A percentile compares a stretch with the other conserved stretches of the same genome.
phyloP scores from a whole-genome alignment of 2,113 vertebrate genomes.

The Hemicordylus capensis region DNA sequence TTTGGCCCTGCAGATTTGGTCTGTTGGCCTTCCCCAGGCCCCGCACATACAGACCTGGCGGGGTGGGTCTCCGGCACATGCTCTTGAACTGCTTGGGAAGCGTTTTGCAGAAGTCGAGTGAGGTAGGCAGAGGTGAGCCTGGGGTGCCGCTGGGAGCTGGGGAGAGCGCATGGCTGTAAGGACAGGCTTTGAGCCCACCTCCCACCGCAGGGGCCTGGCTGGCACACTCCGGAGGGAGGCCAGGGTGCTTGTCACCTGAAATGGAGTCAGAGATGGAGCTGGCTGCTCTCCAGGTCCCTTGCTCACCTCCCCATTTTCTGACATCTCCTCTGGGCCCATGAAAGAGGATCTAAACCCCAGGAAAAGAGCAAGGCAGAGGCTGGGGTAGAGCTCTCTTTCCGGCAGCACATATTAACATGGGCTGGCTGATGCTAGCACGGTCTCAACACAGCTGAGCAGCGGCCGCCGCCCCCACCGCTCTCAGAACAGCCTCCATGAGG shows the following conservation, averaged over 20 bases:
- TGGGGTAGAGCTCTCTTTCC: background rate
- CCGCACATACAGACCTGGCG: slow-evolving; percentile 77
- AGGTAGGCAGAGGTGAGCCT: slow-evolving; percentile 87
- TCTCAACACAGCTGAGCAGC: background rate
- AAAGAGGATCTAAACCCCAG: background rate
- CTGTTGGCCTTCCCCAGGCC: slow-evolving; percentile 64
- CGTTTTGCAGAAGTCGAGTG: slow-evolving; percentile 90
- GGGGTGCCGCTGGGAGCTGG: slow-evolving; percentile 79
- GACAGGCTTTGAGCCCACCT: slow-evolving; percentile 84
- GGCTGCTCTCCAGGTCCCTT: slow-evolving; percentile 19
- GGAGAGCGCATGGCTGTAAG: slow-evolving; percentile 85
- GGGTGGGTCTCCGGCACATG: slow-evolving; percentile 90
- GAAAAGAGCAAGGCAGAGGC: background rate
- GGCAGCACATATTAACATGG: background rate
- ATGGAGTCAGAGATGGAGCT: slow-evolving; percentile 26
- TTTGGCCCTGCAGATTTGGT: background rate
- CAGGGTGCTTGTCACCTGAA: slow-evolving; percentile 62
- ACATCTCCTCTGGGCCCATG: background rate
- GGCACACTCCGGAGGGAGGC: slow-evolving; percentile 41
- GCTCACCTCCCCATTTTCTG: slow-evolving; percentile 11
- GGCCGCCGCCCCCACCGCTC: background rate
- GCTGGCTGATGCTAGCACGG: background rate
- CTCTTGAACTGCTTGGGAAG: slow-evolving; percentile 94
- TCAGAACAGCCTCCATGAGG: background rate
- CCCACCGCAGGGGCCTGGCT: slow-evolving; percentile 74